Evolutionary conservation across 64 coral and sea anemone species (phyloP), one percentile per base, ranked within the genome.

Genomic region (Stichodactyla mertensii): DNA sequence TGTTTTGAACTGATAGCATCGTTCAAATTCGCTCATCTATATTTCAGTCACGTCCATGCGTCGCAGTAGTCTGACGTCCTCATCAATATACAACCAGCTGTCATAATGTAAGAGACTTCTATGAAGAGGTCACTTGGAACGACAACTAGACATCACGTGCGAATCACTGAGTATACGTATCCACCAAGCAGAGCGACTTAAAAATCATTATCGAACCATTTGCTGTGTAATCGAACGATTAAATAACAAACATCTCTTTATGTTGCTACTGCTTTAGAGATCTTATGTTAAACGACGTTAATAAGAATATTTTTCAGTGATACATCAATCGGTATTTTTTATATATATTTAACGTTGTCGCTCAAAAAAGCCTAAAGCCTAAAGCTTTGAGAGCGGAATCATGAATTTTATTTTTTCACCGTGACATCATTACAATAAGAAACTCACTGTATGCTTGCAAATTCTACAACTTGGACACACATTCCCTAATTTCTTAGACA

Each of bases 71-170:
- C n/a, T 22, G 9, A 69, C 18, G 6, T 61, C 13, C 59, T 66
- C 62, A 66, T 66, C 22, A 66, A n/a, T n/a, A 66, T 74, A 74
- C 69, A 31, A 31, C n/a, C 69, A 74, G 69, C 22, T 74, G 69
- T 74, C 69, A 74, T 45, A 74, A 27, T 10, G 7, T 20, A 16
- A 16, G 13, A 22, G 1, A 6, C 16, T 20, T 20, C 26, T 27
- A 26, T 74, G 7, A 31, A 74, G 26, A 31, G 69, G 24, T 9
- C 10, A 12, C 23, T 74, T 31, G 24, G 24, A 31, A 31, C 56
- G 56, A 2, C 56, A 11, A 11, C 14, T 15, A 58, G 14, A 26
- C 10, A 23, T 26, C 69, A 74, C 69, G 69, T 74, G 27, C 62
- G 22, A n/a, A 9, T 74, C 69, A 74, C 27, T 74, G n/a, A 31